phyloP scores from a whole-genome alignment of 2,797 vertebrate genomes.

The Pseudomugil tenellus region DNA sequence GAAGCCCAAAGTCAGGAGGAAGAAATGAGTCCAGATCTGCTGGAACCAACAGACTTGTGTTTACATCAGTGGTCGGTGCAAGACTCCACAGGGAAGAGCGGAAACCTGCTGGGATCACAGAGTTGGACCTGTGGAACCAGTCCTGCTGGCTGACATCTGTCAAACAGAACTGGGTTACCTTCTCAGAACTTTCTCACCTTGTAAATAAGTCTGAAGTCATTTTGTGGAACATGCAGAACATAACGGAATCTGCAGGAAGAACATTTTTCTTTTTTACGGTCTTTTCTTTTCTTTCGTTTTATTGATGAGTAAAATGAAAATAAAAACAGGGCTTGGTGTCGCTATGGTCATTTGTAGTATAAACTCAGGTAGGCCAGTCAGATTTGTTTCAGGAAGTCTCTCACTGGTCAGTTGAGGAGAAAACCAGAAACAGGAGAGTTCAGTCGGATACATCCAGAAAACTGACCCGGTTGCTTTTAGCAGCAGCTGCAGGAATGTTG shows the following conservation, averaged over 20 bases:
- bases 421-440: not conserved
- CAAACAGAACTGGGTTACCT: conserved; percentile 22
- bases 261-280: conserved; percentile 26
- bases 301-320: not conserved
- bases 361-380: conserved; percentile 85
- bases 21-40: conserved; percentile 85
- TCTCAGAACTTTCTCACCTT: conserved; percentile 34
- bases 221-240: conserved; percentile 59
- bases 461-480: too few relatives aligned
- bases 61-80: conserved; percentile 19
- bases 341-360: conserved; percentile 44
- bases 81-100: conserved; percentile 7
- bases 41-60: conserved; percentile 33
- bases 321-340: not conserved
- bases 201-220: conserved; percentile 12
- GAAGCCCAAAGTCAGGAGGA: conserved; percentile 97
- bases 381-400: conserved; percentile 78
- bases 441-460: too few relatives aligned
- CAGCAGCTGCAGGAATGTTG: too few relatives aligned
- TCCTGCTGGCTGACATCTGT: conserved; percentile 16
- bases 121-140: conserved; percentile 11
- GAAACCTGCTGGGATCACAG: not conserved
- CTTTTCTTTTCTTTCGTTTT: not conserved
- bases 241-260: not conserved
- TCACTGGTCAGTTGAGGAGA: conserved; percentile 81